Evolutionary conservation across 35 echinoderm and acorn worm species (phyloP).

Genomic region (Amphiura filiformis): DNA sequence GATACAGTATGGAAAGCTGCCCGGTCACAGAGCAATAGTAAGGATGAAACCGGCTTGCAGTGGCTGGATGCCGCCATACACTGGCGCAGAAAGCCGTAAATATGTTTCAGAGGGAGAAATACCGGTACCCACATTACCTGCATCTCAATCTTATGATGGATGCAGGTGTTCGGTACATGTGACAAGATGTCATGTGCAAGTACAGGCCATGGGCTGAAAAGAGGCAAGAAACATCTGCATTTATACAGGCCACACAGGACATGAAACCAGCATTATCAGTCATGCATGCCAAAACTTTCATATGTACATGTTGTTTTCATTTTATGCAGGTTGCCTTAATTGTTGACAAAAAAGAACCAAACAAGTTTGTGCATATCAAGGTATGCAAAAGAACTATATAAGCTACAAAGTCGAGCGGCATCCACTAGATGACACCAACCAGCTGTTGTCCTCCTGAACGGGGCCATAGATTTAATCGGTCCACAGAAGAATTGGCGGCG

Average conservation of each 20-base stretch:
- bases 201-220: constrained; percentile 1
- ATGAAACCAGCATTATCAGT: neutral
- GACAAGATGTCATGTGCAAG: neutral
- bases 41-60: neutral
- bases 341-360: too few species aligned
- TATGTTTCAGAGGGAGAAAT: neutral
- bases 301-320: too few species aligned
- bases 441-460: too few species aligned
- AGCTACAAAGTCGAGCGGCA: too few species aligned
- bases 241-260: neutral
- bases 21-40: neutral
- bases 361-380: too few species aligned
- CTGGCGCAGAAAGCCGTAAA: neutral
- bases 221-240: neutral
- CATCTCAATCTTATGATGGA: neutral
- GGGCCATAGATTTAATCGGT: too few species aligned
- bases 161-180: neutral
- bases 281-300: neutral
- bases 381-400: too few species aligned
- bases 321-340: too few species aligned
- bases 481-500: too few species aligned
- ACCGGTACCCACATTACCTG: neutral
- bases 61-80: neutral
- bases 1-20: neutral
- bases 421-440: too few species aligned